A percentile compares a stretch with the other conserved stretches of the same genome.
phyloP scores from a whole-genome alignment of 1,140 invertebrate genomes.

The Brachionus sp. region DNA sequence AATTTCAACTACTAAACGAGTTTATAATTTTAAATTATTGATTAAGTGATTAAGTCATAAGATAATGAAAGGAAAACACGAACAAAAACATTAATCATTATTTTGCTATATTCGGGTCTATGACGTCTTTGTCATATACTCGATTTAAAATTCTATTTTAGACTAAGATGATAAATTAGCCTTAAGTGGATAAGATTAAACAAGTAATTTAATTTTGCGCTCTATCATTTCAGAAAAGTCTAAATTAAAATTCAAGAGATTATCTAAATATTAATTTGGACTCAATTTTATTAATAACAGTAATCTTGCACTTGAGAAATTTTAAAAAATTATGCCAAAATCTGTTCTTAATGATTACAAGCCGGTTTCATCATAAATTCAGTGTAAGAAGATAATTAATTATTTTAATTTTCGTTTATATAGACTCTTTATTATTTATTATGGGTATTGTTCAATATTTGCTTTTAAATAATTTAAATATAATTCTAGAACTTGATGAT shows the following conservation, averaged over 20 bases:
- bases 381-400: too few relatives aligned
- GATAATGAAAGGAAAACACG: slow-evolving; percentile 7
- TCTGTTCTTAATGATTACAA: background rate
- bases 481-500: too few relatives aligned
- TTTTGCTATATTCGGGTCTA: background rate
- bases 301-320: background rate
- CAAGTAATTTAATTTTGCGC: background rate
- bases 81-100: background rate
- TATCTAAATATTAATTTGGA: background rate
- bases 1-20: background rate
- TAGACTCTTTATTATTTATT: too few relatives aligned
- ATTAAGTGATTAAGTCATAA: background rate
- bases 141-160: background rate
- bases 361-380: background rate
- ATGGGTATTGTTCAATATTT: too few relatives aligned
- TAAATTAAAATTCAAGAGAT: slow-evolving; percentile 12
- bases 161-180: background rate
- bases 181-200: background rate
- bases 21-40: slow-evolving; percentile 8
- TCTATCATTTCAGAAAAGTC: background rate
- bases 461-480: too few relatives aligned
- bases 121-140: background rate
- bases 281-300: background rate
- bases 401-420: too few relatives aligned
- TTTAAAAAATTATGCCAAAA: background rate